Conservation (phyloP, 2,797 vertebrate genomes). For the Labeo calbasu region DNA sequence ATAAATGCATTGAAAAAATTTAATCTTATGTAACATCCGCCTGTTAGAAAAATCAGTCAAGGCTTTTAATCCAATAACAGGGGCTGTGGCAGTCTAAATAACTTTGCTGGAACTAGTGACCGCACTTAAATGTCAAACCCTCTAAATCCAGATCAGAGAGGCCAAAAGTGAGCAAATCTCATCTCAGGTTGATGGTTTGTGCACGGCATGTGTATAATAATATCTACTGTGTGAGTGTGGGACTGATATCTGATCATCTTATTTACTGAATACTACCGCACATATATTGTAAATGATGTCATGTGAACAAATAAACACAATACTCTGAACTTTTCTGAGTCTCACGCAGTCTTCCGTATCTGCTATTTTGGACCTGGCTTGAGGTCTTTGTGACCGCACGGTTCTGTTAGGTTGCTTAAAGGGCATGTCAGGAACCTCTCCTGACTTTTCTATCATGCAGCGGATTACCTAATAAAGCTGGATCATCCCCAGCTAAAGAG, state of each 20-base stretch:
- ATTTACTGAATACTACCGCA: constrained; percentile 63
- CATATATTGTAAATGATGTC: constrained; percentile 61
- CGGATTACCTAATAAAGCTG: constrained; percentile 80
- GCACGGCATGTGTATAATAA: constrained; percentile 45
- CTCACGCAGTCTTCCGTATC: not conserved
- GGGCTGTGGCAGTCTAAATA: constrained; percentile 50
- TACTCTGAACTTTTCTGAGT: constrained; percentile 58
- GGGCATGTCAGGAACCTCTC: constrained; percentile 58
- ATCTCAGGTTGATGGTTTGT: constrained; percentile 35
- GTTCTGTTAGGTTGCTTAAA: constrained; percentile 21
- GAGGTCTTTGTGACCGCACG: not conserved
- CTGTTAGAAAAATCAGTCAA: constrained; percentile 65
- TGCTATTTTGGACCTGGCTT: not conserved
- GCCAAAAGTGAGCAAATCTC: constrained; percentile 28
- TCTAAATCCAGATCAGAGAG: constrained; percentile 31
- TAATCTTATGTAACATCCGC: constrained; percentile 65
- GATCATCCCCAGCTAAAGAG: constrained; percentile 78
- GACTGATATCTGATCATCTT: constrained; percentile 58
- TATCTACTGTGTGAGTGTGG: constrained; percentile 58
- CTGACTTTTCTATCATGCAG: constrained; percentile 70
- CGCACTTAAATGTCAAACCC: constrained; percentile 14
- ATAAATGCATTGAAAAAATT: constrained; percentile 32
- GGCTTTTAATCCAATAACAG: constrained; percentile 73
- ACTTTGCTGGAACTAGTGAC: constrained; percentile 50
- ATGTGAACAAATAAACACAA: constrained; percentile 76